Base-by-base conservation (phyloP, 2,113 vertebrate species). In the Oreochromis spilurus region DNA sequence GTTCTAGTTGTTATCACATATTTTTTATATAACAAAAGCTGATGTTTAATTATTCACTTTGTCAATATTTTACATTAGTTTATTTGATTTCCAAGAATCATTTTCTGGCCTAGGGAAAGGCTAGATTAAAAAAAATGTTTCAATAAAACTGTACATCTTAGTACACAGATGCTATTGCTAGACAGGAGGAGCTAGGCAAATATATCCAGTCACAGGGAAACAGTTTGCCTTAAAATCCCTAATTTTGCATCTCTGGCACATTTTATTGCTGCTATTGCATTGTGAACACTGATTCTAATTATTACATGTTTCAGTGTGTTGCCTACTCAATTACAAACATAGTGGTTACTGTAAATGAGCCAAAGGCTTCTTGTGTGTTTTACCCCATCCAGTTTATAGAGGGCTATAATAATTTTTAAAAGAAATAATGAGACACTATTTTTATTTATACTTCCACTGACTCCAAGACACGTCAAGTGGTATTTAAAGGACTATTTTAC, bases 71-170 rank as follows among this genome's bases (percentile, higher is more conserved):
- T 11, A 77, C 26, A 77, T 77, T 50, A 52, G 52, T 13, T 52
- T 0, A 34, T 24, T 67, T 21, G 0, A 77, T 50, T 13, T 77
- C 26, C 0, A 0, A 31, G 13, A 31, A 60, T 50, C 3, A 7
- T 48, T 75, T 75, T 17, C 24, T 75, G 67, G 67, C 9, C 24
- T 3, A 50, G 24, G 1, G 70, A 48, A 50, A 77, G 21, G 26
- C 50, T 26, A 1, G 5, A 45, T 75, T 29, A 0, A 21, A 0
- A 21, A 72, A 36, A 75, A 75, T 31, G 43, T 52, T 77, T 26
- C 70, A 48, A 12, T 75, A 31, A 77, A 26, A 77, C 9, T 77
- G 14, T 19, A 50, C 45, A 77, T 50, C 14, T 75, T 75, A 29
- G 70, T 48, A 29, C 70, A 38, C 60, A 38, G 19, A 67, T 67